These are phyloP conservation scores for Pogoniulus pusillus DNA, from an alignment of 2,797 vertebrate species.

Conservation along the genomic window DNA sequence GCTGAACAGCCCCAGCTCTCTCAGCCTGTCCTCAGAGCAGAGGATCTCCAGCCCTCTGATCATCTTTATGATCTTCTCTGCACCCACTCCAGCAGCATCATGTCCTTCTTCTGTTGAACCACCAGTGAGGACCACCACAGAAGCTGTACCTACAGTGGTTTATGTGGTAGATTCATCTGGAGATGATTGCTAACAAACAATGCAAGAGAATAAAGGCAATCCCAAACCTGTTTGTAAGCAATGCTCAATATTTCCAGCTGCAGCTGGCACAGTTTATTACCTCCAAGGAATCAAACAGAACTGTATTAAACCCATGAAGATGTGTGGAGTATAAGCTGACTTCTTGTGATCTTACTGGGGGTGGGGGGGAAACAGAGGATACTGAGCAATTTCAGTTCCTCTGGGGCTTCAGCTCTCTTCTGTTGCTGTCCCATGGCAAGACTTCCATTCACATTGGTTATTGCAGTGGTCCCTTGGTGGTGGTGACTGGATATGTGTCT, in stretches of 20 bases:
- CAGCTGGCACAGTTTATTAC: neutral
- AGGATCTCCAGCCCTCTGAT: no score
- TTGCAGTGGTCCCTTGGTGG: neutral
- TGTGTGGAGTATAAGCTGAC: accelerated
- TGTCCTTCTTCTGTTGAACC: no score
- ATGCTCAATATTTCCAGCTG: neutral
- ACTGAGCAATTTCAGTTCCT: neutral
- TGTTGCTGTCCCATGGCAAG: neutral
- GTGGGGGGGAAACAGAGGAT: neutral
- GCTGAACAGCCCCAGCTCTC: no score
- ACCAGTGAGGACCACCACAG: neutral
- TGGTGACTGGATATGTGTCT: no score
- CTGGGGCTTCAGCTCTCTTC: neutral
- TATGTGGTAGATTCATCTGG: neutral
- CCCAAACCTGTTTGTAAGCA: neutral
- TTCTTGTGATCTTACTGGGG: neutral
- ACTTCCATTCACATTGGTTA: accelerated
- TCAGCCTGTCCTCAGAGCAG: no score
- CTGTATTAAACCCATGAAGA: neutral
- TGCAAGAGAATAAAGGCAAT: neutral
- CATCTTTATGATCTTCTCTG: no score
- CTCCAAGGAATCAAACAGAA: neutral
- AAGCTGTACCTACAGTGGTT: neutral
- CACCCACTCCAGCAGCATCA: no score
- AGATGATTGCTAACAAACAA: neutral